A percentile compares a stretch with the other conserved stretches of the same genome.
These are phyloP conservation scores for Phrynocephalus guinanensis DNA, from an alignment of 2,797 vertebrate genomes.

Conservation along the genomic window DNA sequence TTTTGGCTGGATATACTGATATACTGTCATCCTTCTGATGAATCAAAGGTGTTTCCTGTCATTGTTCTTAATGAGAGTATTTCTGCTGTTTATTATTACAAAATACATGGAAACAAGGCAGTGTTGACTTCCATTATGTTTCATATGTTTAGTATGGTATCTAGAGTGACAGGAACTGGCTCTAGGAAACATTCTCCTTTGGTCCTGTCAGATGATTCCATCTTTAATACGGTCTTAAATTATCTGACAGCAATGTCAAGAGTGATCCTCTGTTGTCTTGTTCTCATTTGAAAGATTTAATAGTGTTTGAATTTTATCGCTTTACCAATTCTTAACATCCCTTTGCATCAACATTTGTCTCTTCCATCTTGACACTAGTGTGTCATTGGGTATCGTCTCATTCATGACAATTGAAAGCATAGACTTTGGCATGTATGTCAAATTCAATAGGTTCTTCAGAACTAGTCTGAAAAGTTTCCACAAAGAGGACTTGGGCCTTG, in stretches of 20 bases:
- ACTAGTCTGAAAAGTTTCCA: conserved; percentile 14
- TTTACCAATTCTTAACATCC: conserved; percentile 41
- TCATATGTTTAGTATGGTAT: neutral
- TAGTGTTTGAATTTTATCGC: conserved; percentile 2
- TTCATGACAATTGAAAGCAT: conserved; percentile 38
- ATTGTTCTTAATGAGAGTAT: conserved; percentile 17
- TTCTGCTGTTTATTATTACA: conserved; percentile 17
- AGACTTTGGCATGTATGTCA: conserved; percentile 27
- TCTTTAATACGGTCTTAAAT: conserved; percentile 33
- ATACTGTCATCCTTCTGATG: conserved; percentile 12
- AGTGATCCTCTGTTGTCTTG: conserved; percentile 21
- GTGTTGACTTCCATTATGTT: neutral
- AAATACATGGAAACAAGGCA: conserved; percentile 5
- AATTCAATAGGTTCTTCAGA: neutral
- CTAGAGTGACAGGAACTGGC: conserved; percentile 25
- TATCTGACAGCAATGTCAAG: conserved; percentile 54
- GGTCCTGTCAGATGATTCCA: conserved; percentile 39
- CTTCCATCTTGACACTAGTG: conserved; percentile 37
- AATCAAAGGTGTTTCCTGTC: conserved; percentile 28
- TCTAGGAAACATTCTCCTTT: conserved; percentile 40
- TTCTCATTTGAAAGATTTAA: conserved; percentile 35
- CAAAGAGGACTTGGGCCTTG: neutral
- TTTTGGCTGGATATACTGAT: conserved; percentile 13
- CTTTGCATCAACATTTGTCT: conserved; percentile 33
- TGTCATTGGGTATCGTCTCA: conserved; percentile 24